Base-by-base conservation (phyloP, 2,888 invertebrate genomes). In the Thecophora atra region DNA sequence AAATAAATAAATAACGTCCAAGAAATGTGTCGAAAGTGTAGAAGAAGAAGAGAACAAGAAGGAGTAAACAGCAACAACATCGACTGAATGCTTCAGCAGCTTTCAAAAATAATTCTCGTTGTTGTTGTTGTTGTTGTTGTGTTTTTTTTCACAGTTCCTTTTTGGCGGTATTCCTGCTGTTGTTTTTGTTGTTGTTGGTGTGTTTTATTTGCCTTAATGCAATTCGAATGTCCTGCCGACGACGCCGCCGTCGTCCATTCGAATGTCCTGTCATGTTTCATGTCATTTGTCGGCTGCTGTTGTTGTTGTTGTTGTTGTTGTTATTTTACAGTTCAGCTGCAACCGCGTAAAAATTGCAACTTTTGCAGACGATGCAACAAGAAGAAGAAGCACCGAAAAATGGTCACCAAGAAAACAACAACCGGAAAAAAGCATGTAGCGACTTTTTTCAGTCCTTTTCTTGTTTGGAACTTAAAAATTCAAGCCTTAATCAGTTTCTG, bases 341-440 rank as follows among this genome's bases (percentile, higher is more conserved):
- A 69, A 30, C 62, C 62, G 37, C 51, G 70, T 26, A 54, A 70
- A 70, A 63, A 62, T 63, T 70, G 70, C 70, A 63, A 70, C 70
- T 63, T 70, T 70, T 70, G 52, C 62, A 52, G 52, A 70, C 63
- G 63, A 51, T n/a, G 51, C 70, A 51, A 37, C 51, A 70, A 30
- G 42, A 67, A 67, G 56, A 54, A 37, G 37, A 37, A 37, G 11
- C 7, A 37, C 37, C 37, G 11, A 37, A 37, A 1, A 37, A 37
- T 6, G 7, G 11, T 6, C 37, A 37, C 6, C 19, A 64, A 44
- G 44, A 13, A 3, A 24, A 54, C 21, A 24, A 21, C 54, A 24
- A 37, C 6, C 37, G 37, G 11, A 37, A 37, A 37, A 37, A 47
- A 47, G 17, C 28, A 24, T 15, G 26, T 11, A 15, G 58, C 24